A percentile compares a stretch with the other conserved stretches of the same genome.
phyloP scores from a whole-genome alignment of 2,797 vertebrate species.

The Fistularia tabacaria region DNA sequence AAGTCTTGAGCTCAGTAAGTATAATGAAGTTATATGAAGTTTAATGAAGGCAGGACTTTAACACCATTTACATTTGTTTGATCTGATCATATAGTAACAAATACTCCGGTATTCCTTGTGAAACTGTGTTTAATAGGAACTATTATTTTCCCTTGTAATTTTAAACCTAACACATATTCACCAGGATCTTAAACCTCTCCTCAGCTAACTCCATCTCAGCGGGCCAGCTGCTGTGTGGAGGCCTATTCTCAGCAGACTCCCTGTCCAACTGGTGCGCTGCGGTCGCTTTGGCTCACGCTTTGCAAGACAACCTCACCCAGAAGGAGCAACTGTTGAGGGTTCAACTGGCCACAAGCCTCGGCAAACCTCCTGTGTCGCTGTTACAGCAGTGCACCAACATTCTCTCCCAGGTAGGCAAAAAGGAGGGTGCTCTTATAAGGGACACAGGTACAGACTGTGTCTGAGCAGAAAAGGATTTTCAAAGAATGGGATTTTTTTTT shows the following conservation, averaged over 20 bases:
- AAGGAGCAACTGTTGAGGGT: slow-evolving; percentile 95
- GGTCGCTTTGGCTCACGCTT: slow-evolving; percentile 90
- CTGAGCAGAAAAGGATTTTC: slow-evolving; percentile 1
- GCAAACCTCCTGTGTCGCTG: slow-evolving; percentile 94
- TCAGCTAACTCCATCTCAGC: slow-evolving; percentile 92
- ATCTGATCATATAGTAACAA: too few relatives aligned
- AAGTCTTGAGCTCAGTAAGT: too few relatives aligned
- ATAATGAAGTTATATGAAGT: too few relatives aligned
- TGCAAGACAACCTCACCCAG: slow-evolving; percentile 92
- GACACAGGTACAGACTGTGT: background rate
- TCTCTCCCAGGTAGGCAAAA: slow-evolving; percentile 88
- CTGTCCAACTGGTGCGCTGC: slow-evolving; percentile 98
- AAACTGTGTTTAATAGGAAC: too few relatives aligned
- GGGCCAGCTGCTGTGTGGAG: slow-evolving; percentile 93
- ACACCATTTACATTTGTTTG: too few relatives aligned
- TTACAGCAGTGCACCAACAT: slow-evolving; percentile 99
- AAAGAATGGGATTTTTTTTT: background rate
- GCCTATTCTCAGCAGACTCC: slow-evolving; percentile 93
- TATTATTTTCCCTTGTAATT: background rate
- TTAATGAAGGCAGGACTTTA: too few relatives aligned
- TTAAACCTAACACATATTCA: background rate
- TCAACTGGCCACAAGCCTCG: slow-evolving; percentile 94
- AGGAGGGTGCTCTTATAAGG: background rate
- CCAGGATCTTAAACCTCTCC: background rate
- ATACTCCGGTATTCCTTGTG: too few relatives aligned